Evolutionary conservation across 2,888 invertebrate species (phyloP).

Genomic region (Dolichomitus sp.): DNA sequence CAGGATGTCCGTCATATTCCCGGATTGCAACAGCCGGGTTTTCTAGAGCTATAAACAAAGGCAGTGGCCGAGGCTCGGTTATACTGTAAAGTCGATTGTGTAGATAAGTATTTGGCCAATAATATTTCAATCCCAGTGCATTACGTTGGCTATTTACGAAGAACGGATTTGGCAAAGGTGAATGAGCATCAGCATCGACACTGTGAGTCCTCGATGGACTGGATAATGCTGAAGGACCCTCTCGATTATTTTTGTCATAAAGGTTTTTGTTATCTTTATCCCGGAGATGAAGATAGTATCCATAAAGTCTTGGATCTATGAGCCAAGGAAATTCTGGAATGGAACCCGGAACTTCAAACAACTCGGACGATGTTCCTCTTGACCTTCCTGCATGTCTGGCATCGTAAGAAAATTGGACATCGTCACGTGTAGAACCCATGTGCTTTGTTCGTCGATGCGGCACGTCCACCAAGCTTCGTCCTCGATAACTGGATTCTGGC

Average conservation of each 20-base stretch:
- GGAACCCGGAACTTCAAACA: background rate
- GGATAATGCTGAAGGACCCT: slow-evolving; percentile 11
- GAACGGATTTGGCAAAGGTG: slow-evolving; percentile 28
- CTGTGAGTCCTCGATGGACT: slow-evolving; percentile 33
- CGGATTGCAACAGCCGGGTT: background rate
- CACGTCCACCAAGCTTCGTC: slow-evolving; percentile 17
- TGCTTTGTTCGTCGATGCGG: slow-evolving; percentile 45
- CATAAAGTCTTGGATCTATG: slow-evolving; percentile 8
- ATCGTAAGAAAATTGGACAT: slow-evolving; percentile 3
- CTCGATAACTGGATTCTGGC: slow-evolving; percentile 33
- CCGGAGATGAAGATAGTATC: slow-evolving; percentile 28
- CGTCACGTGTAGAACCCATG: slow-evolving; percentile 10
- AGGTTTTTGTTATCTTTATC: slow-evolving; percentile 44
- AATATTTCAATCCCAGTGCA: slow-evolving; percentile 9
- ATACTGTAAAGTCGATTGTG: slow-evolving; percentile 17
- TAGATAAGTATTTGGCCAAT: slow-evolving; percentile 45
- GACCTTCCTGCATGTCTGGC: background rate
- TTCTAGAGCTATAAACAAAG: background rate
- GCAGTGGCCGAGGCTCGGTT: slow-evolving; percentile 3
- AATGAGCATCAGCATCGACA: slow-evolving; percentile 32
- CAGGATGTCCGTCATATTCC: background rate
- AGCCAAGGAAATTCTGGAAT: slow-evolving; percentile 23
- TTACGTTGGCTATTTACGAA: background rate
- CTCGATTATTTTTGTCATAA: slow-evolving; percentile 43
- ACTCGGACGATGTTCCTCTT: background rate